A percentile compares a stretch with the other conserved stretches of the same genome.
phyloP scores from a whole-genome alignment of 2,888 invertebrate genomes.

The Syrphus vitripennis region DNA sequence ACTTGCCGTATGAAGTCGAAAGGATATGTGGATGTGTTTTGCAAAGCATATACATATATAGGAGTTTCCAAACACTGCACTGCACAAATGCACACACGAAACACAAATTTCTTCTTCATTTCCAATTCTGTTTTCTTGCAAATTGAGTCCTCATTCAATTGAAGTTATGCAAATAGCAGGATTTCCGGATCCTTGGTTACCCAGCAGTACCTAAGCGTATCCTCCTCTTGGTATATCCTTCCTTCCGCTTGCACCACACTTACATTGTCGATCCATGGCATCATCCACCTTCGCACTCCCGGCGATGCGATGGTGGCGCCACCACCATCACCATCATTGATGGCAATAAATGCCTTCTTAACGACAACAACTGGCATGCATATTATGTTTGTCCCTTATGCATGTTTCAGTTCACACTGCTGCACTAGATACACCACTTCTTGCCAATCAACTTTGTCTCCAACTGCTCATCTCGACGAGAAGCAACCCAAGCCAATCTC shows the following conservation, averaged over 20 bases:
- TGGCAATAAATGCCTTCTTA: conserved; percentile 32
- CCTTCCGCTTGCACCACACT: conserved; percentile 13
- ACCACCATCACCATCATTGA: neutral
- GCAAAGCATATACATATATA: neutral
- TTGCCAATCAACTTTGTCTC: conserved; percentile 4
- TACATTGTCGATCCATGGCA: neutral
- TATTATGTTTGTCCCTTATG: conserved; percentile 18
- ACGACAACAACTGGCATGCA: conserved; percentile 49
- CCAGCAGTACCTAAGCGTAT: conserved; percentile 17
- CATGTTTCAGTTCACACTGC: neutral
- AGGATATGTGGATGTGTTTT: neutral
- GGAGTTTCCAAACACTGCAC: neutral
- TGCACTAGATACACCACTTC: neutral
- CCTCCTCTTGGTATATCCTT: conserved; percentile 26
- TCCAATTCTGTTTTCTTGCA: conserved; percentile 54
- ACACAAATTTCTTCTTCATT: conserved; percentile 25
- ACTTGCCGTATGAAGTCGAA: neutral
- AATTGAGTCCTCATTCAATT: conserved; percentile 67
- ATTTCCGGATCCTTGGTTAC: conserved; percentile 60
- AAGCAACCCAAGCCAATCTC: neutral
- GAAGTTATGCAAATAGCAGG: conserved; percentile 65
- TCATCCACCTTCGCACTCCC: neutral
- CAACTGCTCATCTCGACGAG: neutral
- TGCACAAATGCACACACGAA: neutral
- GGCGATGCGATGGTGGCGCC: neutral